Base-by-base conservation (phyloP, 2,888 invertebrate species). In the Nemoura dubitans region DNA sequence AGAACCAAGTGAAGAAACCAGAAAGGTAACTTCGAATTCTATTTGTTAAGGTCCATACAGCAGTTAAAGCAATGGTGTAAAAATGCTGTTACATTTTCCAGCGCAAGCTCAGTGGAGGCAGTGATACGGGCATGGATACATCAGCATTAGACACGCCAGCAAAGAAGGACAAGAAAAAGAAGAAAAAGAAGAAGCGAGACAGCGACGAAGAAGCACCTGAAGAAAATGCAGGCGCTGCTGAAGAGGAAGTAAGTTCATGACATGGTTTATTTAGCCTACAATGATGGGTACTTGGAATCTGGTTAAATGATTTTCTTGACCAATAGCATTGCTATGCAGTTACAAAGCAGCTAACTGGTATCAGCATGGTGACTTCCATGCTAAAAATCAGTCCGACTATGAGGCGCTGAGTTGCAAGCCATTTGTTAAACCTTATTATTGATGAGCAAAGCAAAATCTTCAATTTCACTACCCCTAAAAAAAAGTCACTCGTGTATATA, bases 141-240 rank as follows among this genome's bases (percentile, higher is more conserved):
- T 16, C 76, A 16, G 81, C 76, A 43, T 36, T 36, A 21, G 82
- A 83, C 83, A 28, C 36, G 14, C 30, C 59, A 26, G 28, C 30
- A 0, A 86, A 87, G 78, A 83, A 87, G 25, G 83, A 92, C 88
- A 92, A 91, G 89, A 91, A 91, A 87, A 90, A 91, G 84, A 91
- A 91, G 86, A 89, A 90, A 86, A 90, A 88, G 88, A 88, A 36
- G 86, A 89, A 90, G 87, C 89, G 89, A 5, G 90, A 91, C 77
- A 89, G 89, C 76, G 88, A 89, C 29, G 90, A 89, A 26, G 90
- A 90, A 76, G 89, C 89, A 2, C 85, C 76, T 21, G 42, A 43
- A 43, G 91, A 90, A 25, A 92, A 91, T 26, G 92, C 91, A 0
- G 91, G 92, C 3, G 90, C 91, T 0, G 91, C 92, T 87, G 86